Percentiles rank a stretch among this genome's conserved stretches.
phyloP scores from a whole-genome alignment of 1,140 invertebrate genomes.

The Drosophila miranda region DNA sequence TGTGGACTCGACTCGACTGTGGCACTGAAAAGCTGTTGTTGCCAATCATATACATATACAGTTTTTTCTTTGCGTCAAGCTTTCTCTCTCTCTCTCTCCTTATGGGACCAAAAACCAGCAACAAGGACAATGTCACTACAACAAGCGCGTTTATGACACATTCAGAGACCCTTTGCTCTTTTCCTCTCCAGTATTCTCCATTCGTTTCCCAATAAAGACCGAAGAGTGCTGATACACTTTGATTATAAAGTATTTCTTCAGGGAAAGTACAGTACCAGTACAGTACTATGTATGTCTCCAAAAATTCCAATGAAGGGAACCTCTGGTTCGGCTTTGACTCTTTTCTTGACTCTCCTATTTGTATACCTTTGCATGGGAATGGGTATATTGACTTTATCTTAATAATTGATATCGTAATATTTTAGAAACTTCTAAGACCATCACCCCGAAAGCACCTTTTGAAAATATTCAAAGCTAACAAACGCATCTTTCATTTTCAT shows the following conservation, averaged over 20 bases:
- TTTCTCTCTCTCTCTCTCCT: slow-evolving; percentile 4
- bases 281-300: too few species aligned
- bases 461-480: not conserved
- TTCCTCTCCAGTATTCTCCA: not conserved
- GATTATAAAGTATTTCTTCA: too few species aligned
- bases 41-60: slow-evolving; percentile 71
- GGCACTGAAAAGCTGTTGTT: slow-evolving; percentile 74
- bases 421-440: too few species aligned
- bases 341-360: too few species aligned
- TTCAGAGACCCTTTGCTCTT: slow-evolving; percentile 18
- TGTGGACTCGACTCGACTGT: slow-evolving; percentile 53
- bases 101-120: slow-evolving; percentile 34
- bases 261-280: too few species aligned
- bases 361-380: too few species aligned
- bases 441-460: not conserved
- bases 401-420: not conserved
- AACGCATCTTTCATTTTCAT: too few species aligned
- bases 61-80: slow-evolving; percentile 42
- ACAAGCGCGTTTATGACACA: slow-evolving; percentile 43
- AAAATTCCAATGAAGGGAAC: too few species aligned
- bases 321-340: too few species aligned
- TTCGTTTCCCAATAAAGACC: too few species aligned
- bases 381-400: not conserved
- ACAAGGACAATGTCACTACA: slow-evolving; percentile 51
- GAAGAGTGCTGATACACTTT: too few species aligned